Conservation (phyloP, 2,888 invertebrate genomes). For the Lamellibrachia satsuma region DNA sequence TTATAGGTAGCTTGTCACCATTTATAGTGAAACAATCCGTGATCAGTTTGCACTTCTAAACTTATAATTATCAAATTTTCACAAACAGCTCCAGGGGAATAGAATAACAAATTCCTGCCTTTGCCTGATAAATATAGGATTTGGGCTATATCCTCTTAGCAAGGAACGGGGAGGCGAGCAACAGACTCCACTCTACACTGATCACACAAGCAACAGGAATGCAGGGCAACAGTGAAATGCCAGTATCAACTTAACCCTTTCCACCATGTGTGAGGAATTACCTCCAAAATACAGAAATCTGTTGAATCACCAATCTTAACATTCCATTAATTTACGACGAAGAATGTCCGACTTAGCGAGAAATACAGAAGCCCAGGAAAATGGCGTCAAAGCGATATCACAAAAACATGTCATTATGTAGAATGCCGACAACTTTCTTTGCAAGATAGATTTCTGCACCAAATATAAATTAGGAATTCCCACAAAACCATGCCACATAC, state of each 20-base stretch:
- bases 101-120: neutral
- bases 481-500: neutral
- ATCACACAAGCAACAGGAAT: neutral
- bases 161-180: neutral
- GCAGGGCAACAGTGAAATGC: neutral
- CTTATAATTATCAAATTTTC: neutral
- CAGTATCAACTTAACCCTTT: conserved; percentile 17
- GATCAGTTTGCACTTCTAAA: neutral
- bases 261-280: neutral
- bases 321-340: neutral
- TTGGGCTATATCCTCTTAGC: neutral
- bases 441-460: neutral
- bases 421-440: neutral
- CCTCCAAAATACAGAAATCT: neutral
- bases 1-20: neutral
- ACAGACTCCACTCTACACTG: neutral
- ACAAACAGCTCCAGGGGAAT: neutral
- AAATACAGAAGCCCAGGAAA: neutral
- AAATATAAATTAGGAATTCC: neutral
- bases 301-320: neutral
- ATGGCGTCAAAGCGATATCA: neutral
- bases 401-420: neutral
- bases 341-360: neutral
- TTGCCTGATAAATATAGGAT: neutral
- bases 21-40: neutral